Percentiles rank a stretch among this genome's conserved stretches.
Evolutionary conservation across 2,113 vertebrate genomes (phyloP).

Genomic region (Percopsis transmontana): DNA sequence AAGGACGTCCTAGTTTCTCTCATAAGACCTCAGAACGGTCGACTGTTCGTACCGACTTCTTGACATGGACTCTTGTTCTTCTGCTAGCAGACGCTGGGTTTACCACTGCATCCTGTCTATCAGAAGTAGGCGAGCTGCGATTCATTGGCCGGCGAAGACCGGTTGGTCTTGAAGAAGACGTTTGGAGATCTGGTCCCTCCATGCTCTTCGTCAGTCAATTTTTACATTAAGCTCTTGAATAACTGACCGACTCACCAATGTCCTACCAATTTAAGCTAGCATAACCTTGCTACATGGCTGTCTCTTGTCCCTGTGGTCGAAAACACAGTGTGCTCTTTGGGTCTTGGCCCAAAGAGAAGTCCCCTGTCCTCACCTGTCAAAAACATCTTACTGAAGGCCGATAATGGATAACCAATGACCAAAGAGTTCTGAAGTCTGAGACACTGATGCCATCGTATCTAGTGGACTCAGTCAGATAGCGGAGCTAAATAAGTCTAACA

Average conservation of each 20-base stretch:
- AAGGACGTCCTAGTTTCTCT: not conserved
- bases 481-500: constrained; percentile 54
- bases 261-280: constrained; percentile 9
- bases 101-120: constrained; percentile 26
- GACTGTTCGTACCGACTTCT: constrained; percentile 63
- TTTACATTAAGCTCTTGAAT: not conserved
- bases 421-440: not conserved
- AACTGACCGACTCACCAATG: constrained; percentile 1
- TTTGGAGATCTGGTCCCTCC: constrained; percentile 16
- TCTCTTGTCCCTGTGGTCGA: not conserved
- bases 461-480: constrained; percentile 4
- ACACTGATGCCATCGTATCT: constrained; percentile 18
- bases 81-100: constrained; percentile 32
- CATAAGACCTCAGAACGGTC: not conserved
- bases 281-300: not conserved
- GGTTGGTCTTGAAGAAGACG: constrained; percentile 4
- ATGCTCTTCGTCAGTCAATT: not conserved
- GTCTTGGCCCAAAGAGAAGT: not conserved
- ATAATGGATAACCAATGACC: too few relatives aligned
- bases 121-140: too few relatives aligned
- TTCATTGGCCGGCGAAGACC: constrained; percentile 2
- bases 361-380: constrained; percentile 1
- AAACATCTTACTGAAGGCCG: not conserved
- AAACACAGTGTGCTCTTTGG: constrained; percentile 11
- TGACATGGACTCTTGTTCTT: constrained; percentile 66